These are phyloP conservation scores for Melanerpes aurifrons DNA, from an alignment of 2,113 vertebrate species.

Conservation along the genomic window DNA sequence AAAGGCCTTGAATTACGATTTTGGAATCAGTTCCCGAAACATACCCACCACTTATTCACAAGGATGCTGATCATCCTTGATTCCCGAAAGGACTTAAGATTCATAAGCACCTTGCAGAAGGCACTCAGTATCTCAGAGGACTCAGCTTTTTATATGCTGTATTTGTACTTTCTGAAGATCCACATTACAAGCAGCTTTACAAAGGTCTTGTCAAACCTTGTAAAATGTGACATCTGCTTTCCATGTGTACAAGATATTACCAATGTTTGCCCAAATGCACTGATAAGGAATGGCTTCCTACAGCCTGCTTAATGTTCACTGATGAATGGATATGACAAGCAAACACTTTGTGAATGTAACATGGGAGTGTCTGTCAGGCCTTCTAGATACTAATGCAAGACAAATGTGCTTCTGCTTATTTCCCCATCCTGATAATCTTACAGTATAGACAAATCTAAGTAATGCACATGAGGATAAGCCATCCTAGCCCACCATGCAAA, in stretches of 20 bases:
- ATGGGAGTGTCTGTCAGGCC: not conserved
- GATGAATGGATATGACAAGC: not conserved
- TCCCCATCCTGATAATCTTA: not conserved
- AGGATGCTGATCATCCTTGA: not conserved
- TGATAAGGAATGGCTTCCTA: not conserved
- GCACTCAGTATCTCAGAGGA: not conserved
- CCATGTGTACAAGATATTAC: not conserved
- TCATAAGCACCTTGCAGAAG: not conserved
- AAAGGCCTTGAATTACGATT: not conserved
- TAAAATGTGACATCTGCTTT: conserved; percentile 9
- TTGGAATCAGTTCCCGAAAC: not conserved
- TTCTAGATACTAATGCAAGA: not conserved
- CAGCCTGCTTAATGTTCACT: not conserved
- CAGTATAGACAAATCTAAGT: not conserved
- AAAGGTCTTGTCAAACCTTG: not conserved
- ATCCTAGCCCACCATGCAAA: not conserved
- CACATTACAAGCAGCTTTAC: not conserved
- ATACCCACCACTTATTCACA: not conserved
- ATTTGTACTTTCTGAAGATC: not conserved
- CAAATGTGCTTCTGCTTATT: not conserved
- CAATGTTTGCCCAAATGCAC: not conserved
- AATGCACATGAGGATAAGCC: not conserved
- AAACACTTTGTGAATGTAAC: not conserved
- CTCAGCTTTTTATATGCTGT: not conserved
- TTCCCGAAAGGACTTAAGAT: not conserved